These are phyloP conservation scores for Pica pica DNA, from an alignment of 2,113 vertebrate species.

Conservation along the genomic window DNA sequence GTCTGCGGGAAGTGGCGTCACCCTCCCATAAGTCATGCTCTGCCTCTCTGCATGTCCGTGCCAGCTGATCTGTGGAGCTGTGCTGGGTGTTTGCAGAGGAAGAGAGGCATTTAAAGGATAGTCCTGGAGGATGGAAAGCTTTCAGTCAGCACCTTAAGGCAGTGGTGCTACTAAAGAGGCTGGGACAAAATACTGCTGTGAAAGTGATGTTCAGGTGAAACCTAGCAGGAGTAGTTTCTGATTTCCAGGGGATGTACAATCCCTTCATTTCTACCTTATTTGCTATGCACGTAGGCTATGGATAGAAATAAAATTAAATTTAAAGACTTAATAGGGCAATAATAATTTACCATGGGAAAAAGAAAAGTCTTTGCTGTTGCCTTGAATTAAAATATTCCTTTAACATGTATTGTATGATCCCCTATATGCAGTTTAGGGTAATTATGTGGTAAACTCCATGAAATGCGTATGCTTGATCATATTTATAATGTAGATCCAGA, in stretches of 20 bases:
- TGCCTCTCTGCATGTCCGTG: fast-evolving
- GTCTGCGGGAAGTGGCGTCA: background rate
- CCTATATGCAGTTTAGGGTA: background rate
- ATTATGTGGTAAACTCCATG: background rate
- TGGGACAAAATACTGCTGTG: background rate
- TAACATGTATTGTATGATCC: background rate
- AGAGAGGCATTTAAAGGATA: background rate
- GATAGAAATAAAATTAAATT: background rate
- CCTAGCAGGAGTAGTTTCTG: background rate
- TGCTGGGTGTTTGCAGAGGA: background rate
- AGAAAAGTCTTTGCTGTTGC: background rate
- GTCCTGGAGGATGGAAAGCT: background rate
- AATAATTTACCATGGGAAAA: background rate
- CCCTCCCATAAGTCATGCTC: background rate
- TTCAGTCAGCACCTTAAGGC: background rate
- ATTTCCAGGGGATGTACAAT: background rate
- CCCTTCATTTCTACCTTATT: background rate
- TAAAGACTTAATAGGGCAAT: background rate
- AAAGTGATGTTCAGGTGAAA: background rate
- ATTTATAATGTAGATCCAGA: background rate
- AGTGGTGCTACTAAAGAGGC: background rate
- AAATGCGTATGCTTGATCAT: background rate
- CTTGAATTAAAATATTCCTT: background rate
- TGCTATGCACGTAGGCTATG: background rate
- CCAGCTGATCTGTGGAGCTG: background rate